Evolutionary conservation across 2,888 invertebrate species (phyloP), one percentile per base, ranked within the genome.

Genomic region (Eupeodes latifasciatus): DNA sequence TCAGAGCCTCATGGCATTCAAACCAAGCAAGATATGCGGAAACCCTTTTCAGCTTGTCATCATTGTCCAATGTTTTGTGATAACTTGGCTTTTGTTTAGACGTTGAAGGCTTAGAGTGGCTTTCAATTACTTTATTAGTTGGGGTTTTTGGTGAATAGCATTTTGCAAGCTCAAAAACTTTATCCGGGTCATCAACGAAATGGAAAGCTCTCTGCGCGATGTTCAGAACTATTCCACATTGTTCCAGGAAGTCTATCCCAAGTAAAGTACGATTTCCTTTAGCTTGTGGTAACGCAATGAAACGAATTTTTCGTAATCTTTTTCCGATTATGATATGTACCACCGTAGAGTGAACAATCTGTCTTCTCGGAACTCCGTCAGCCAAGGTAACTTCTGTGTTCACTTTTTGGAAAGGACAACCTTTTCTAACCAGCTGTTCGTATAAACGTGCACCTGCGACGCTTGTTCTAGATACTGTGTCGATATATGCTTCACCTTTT

Each of bases 141-240:
- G 9, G 40, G 40, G 9, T 5, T 40, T 40, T 40, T 40, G 40
- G 40, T 40, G 40, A 40, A 40, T 40, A 40, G 40, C 40, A 40
- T 49, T 49, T 49, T 14, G 49, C 49, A 49, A 49, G 49, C 14
- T 49, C 49, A 14, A 49, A 49, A 4, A 49, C 14, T 49, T 49
- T 49, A 14, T 49, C 14, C 12, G 49, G 49, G 14, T 49, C 49
- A 49, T 64, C 77, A 11, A 66, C 66, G 12, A 66, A 77, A 66
- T 66, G 36, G 47, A 66, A 55, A 44, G 47, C 57, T 77, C 67
- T 66, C 57, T 67, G 67, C 5, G 53, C 75, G 14, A 64, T 64
- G 53, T 62, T 53, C 40, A 76, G 27, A 5, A 64, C 64, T 19
- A 76, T 40, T 7, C 62, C 36, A 40, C 53, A 64, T 64, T 76